Conservation (phyloP, 2,113 vertebrate species). For the Pelecanoides urinatrix region DNA sequence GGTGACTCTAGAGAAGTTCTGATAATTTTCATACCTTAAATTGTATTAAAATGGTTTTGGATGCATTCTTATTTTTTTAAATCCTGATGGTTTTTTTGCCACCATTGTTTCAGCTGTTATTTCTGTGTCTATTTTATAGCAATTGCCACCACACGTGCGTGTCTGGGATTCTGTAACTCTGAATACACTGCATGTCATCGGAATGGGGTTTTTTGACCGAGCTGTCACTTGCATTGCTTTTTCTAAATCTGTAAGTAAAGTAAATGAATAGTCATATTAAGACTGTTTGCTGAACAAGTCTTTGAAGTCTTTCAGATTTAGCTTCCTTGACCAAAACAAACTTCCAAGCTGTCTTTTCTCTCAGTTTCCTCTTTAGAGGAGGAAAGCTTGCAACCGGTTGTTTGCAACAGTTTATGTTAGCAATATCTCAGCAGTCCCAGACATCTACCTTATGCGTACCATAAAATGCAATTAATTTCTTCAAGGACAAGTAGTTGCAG, state of each 20-base stretch:
- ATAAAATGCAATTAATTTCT: not conserved
- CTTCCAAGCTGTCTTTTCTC: not conserved
- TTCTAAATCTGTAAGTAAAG: constrained; percentile 93
- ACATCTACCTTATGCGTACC: not conserved
- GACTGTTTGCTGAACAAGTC: not conserved
- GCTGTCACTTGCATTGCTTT: constrained; percentile 94
- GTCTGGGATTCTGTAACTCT: constrained; percentile 98
- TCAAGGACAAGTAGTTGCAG: not conserved
- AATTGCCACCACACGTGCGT: constrained; percentile 92
- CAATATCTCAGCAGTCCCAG: not conserved
- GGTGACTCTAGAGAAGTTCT: not conserved
- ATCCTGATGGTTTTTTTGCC: not conserved
- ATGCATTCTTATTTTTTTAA: not conserved
- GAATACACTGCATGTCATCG: constrained; percentile 94
- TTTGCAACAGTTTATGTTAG: not conserved
- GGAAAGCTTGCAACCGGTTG: not conserved
- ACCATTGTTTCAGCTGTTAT: not conserved
- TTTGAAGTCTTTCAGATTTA: not conserved
- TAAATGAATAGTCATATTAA: not conserved
- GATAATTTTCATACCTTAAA: not conserved
- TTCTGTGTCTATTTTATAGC: constrained; percentile 66
- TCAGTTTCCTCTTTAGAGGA: not conserved
- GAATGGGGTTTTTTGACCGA: constrained; percentile 91
- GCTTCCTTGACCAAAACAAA: not conserved
- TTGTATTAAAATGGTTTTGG: not conserved